Conservation (phyloP, 2,888 invertebrate species). For the Ormyrus thymus region DNA sequence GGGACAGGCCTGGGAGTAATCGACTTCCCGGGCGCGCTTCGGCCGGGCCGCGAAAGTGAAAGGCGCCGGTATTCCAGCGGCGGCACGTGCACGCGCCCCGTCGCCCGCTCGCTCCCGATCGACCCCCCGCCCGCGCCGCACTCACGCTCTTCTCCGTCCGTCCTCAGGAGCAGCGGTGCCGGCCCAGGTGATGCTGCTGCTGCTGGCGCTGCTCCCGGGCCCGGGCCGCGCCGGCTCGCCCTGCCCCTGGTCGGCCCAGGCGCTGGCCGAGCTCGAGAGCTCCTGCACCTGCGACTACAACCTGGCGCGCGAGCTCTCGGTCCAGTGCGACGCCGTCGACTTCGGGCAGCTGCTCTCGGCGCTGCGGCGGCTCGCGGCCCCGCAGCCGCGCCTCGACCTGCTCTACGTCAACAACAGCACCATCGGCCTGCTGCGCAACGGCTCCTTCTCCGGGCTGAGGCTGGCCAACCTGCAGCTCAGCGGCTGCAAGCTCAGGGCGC, state of each 20-base stretch:
- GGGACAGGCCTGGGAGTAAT: no score
- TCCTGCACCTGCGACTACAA: slow-evolving; percentile 93
- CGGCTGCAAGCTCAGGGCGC: slow-evolving; percentile 84
- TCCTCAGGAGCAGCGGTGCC: slow-evolving; percentile 50
- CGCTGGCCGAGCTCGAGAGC: slow-evolving; percentile 84
- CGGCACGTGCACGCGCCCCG: not conserved
- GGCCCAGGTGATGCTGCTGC: slow-evolving; percentile 61
- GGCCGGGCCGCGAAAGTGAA: slow-evolving; percentile 46
- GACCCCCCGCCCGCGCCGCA: no score
- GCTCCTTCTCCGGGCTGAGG: slow-evolving; percentile 82
- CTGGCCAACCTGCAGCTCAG: slow-evolving; percentile 91
- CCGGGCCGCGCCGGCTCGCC: slow-evolving; percentile 76
- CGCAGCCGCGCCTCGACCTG: slow-evolving; percentile 83
- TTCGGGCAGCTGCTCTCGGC: slow-evolving; percentile 85
- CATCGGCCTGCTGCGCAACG: slow-evolving; percentile 81
- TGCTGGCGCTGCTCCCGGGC: slow-evolving; percentile 58
- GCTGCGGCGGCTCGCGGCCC: slow-evolving; percentile 82
- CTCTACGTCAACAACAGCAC: slow-evolving; percentile 93
- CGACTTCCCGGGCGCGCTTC: no score
- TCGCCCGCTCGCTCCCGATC: no score
- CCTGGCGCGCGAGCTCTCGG: slow-evolving; percentile 88
- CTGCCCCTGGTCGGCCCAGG: slow-evolving; percentile 88
- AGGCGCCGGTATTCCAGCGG: slow-evolving; percentile 34
- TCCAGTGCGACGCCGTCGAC: slow-evolving; percentile 93
- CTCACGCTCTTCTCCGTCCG: slow-evolving; percentile 5